These are phyloP conservation scores for Cassiopea xamachana DNA, from an alignment of 30 jellyfish, hydroid and myxozoan species.

Conservation along the genomic window DNA sequence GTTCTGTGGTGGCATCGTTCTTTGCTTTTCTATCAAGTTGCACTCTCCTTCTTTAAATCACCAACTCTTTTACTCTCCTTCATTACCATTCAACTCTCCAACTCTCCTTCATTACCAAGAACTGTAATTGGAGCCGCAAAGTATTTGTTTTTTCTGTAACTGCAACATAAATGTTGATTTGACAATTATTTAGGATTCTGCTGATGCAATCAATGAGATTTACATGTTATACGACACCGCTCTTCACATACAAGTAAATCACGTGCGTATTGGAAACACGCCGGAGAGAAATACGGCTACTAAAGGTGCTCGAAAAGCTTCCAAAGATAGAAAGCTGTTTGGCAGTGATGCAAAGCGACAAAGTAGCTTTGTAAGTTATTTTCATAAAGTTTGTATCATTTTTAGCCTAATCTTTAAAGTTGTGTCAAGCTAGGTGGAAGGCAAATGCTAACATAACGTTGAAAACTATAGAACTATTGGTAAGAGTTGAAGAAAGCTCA, in stretches of 20 bases:
- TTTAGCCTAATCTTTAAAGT: too few species aligned
- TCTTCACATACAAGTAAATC: conserved; percentile 60
- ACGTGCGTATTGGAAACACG: conserved; percentile 53
- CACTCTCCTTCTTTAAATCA: too few species aligned
- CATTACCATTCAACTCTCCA: background rate
- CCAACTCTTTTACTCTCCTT: background rate
- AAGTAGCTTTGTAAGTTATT: conserved; percentile 34
- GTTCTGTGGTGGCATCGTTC: too few species aligned
- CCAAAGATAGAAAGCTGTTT: conserved; percentile 13
- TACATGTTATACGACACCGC: conserved; percentile 52
- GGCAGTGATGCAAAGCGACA: conserved; percentile 36
- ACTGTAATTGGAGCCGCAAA: too few species aligned
- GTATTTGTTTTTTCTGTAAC: background rate
- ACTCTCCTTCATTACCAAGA: background rate
- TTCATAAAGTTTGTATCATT: background rate
- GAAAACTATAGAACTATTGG: too few species aligned
- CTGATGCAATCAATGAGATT: conserved; percentile 51
- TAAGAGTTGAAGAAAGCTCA: too few species aligned
- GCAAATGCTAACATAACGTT: too few species aligned
- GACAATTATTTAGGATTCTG: conserved; percentile 38
- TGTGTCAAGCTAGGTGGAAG: too few species aligned
- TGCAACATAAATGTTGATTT: background rate
- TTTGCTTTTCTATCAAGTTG: too few species aligned
- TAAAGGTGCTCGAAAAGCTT: conserved; percentile 8
- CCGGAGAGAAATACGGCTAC: conserved; percentile 23